Base-by-base conservation (phyloP, 2,888 invertebrate genomes). In the Auanema freiburgensis region DNA sequence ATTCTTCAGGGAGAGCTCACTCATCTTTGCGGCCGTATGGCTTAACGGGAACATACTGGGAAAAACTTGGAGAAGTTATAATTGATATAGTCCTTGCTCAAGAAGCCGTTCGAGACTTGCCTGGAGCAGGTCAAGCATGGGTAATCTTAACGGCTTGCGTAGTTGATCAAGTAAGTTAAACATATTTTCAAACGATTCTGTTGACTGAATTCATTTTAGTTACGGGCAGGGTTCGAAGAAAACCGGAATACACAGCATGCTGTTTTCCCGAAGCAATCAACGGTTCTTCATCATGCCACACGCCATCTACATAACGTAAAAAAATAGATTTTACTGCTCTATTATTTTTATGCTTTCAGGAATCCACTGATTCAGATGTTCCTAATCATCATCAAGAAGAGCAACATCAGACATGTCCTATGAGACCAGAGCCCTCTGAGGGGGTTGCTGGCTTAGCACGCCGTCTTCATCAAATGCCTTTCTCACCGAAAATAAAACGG, bases 71-170 rank as follows among this genome's bases (percentile, higher is more conserved):
- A 52, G 82, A 82, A 57, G 71, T 74, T 12, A 79, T 82, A 56
- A 79, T 82, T 57, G 82, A 82, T 61, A 79, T 82, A 6, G 82
- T 82, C 3, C 63, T 82, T 18, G 70, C 71, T 10, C 77, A 77
- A 59, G 81, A 81, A 60, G 81, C 81, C 1, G 81, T 81, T 5
- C 49, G 81, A 44, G 81, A 81, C 56, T 67, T 82, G 25, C 81
- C 82, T 1, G 82, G 82, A 18, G 82, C 82, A 24, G 80, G 80
- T 8, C 82, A 82, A 46, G 82, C 82, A 2, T 82, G 82, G 82
- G 82, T 82, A 5, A 77, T 82, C 18, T 68, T 82, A 59, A 81
- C 80, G 0, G 82, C 82, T 1, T 82, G 82, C 63, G 50, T 82
- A 3, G 78, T 82, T 12, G 82, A 82, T 69, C 82, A 81, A 66